A percentile compares a stretch with the other conserved stretches of the same genome.
These are phyloP conservation scores for Saturnia pavonia DNA, from an alignment of 2,888 invertebrate genomes.

Conservation along the genomic window DNA sequence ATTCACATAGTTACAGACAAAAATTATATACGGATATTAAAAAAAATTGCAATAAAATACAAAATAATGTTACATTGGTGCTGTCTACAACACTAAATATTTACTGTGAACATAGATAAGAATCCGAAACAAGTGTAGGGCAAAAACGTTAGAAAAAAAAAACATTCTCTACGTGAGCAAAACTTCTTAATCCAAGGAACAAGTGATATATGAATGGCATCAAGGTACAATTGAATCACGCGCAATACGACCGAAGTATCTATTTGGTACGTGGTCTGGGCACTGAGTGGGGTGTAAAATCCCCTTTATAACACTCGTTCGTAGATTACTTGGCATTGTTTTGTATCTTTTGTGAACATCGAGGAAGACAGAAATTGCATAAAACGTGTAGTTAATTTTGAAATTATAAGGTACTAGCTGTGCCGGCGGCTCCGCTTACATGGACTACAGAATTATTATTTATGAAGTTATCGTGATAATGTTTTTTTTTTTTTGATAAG, in stretches of 20 bases:
- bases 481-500: no score
- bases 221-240: slow-evolving; percentile 64
- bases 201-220: slow-evolving; percentile 63
- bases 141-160: slow-evolving; percentile 15
- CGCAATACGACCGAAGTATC: slow-evolving; percentile 61
- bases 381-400: background rate
- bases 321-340: background rate
- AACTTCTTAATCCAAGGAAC: slow-evolving; percentile 26
- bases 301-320: slow-evolving; percentile 15
- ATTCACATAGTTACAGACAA: no score
- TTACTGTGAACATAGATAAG: background rate
- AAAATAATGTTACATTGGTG: background rate
- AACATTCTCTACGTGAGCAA: slow-evolving; percentile 16
- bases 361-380: background rate
- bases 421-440: no score
- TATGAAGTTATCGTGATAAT: no score
- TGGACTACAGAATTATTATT: no score
- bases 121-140: background rate
- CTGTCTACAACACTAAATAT: background rate
- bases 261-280: slow-evolving; percentile 60
- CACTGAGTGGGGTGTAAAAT: slow-evolving; percentile 29
- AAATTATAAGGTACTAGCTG: background rate
- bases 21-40: no score
- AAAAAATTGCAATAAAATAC: no score
- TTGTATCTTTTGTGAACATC: background rate